phyloP scores from a whole-genome alignment of 2,888 invertebrate species.

The Micoletzkya japonica region DNA sequence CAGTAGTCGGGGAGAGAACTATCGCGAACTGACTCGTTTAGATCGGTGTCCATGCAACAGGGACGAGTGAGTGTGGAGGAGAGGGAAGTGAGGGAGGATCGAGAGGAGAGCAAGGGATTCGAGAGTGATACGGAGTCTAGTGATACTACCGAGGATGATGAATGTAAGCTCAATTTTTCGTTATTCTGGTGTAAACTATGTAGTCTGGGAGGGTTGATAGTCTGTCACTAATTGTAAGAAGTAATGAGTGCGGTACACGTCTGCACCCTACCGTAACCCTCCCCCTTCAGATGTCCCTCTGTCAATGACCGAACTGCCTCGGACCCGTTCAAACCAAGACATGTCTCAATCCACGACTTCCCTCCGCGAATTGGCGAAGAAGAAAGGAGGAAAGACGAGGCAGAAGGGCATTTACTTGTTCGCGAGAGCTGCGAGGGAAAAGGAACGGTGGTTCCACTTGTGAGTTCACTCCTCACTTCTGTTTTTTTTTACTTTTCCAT shows the following conservation, averaged over 20 bases:
- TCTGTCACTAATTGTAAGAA: too few relatives aligned
- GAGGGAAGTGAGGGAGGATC: not conserved
- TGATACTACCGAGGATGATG: slow-evolving; percentile 1
- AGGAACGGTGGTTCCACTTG: slow-evolving; percentile 81
- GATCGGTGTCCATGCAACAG: slow-evolving; percentile 33
- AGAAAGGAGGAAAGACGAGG: too few relatives aligned
- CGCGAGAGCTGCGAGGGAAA: slow-evolving; percentile 83
- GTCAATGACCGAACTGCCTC: too few relatives aligned
- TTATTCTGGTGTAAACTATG: not conserved
- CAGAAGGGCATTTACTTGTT: slow-evolving; percentile 71
- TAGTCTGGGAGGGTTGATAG: too few relatives aligned
- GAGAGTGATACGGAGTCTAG: slow-evolving; percentile 1
- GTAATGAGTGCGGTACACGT: too few relatives aligned
- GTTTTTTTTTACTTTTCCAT: too few relatives aligned
- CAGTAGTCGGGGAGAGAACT: not conserved
- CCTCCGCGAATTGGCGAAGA: not conserved
- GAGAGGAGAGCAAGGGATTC: slow-evolving; percentile 32
- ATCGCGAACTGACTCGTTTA: not conserved
- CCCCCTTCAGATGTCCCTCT: not conserved
- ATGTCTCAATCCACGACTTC: not conserved
- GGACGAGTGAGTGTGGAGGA: not conserved
- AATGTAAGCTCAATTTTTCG: not conserved
- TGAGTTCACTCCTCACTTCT: slow-evolving; percentile 33
- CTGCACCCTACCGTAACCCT: too few relatives aligned
- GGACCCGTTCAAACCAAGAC: too few relatives aligned